phyloP scores from a whole-genome alignment of 1,140 invertebrate species.

The Neodiprion virginianus region DNA sequence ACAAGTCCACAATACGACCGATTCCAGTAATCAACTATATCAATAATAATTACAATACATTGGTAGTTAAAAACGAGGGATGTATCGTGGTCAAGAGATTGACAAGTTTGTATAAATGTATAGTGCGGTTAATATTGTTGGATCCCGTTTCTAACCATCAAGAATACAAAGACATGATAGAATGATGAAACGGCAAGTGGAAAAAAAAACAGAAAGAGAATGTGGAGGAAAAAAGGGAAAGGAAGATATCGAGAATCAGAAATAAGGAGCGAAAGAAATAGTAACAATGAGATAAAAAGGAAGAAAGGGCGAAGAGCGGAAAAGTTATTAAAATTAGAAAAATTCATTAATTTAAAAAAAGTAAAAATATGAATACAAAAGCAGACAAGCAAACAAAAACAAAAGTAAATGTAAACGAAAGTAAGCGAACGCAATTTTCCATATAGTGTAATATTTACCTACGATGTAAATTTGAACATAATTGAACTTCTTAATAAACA shows the following conservation, averaged over 20 bases:
- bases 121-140: conserved; percentile 36
- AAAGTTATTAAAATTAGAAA: neutral
- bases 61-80: neutral
- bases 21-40: neutral
- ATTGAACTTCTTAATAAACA: conserved; percentile 45
- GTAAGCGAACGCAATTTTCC: conserved; percentile 36
- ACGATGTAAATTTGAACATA: conserved; percentile 49
- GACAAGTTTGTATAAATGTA: conserved; percentile 59
- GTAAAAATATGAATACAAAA: neutral
- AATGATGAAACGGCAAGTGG: neutral
- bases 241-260: neutral
- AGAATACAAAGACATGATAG: neutral
- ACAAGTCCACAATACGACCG: neutral
- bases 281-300: neutral
- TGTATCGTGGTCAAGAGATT: conserved; percentile 26
- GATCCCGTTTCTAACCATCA: neutral
- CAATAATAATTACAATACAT: neutral
- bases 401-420: conserved; percentile 17
- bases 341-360: neutral
- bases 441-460: conserved; percentile 26
- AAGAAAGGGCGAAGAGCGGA: neutral
- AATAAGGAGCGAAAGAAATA: neutral
- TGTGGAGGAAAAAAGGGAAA: conserved; percentile 4
- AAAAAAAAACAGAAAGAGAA: conserved; percentile 1
- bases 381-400: neutral